Percentiles rank a stretch among this genome's conserved stretches.
phyloP scores from a whole-genome alignment of 2,888 invertebrate genomes.

The Smittia sp. region DNA sequence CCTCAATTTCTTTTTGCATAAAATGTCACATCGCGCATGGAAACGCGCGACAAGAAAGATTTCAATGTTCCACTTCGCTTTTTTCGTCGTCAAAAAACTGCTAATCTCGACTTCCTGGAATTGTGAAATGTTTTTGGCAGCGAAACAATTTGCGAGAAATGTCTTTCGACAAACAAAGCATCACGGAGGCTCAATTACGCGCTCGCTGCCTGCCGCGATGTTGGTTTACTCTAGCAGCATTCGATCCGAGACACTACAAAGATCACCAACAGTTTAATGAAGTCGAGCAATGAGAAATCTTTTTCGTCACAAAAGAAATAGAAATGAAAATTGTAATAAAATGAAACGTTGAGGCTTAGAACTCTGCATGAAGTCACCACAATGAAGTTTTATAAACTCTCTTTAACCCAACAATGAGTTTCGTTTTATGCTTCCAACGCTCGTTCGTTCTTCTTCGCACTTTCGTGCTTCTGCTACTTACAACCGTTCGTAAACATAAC shows the following conservation, averaged over 20 bases:
- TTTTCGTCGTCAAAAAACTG: background rate
- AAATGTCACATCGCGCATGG: constrained; percentile 17
- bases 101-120: background rate
- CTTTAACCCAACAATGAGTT: constrained; percentile 22
- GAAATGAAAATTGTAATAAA: background rate
- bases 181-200: background rate
- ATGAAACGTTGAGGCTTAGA: background rate
- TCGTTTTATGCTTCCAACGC: constrained; percentile 33
- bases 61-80: constrained; percentile 5
- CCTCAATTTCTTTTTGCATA: constrained; percentile 29
- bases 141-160: background rate
- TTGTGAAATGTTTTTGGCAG: background rate
- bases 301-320: constrained; percentile 13
- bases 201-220: background rate
- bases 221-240: background rate
- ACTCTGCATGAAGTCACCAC: constrained; percentile 22
- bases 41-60: background rate
- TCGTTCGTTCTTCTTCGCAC: constrained; percentile 1
- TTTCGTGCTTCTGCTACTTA: constrained; percentile 20
- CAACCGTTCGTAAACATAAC: constrained; percentile 28
- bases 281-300: background rate
- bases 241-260: background rate
- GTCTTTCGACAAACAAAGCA: background rate
- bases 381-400: constrained; percentile 12
- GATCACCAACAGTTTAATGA: constrained; percentile 17